Conservation (phyloP, 2,797 vertebrate genomes). For the Acridotheres tristis region DNA sequence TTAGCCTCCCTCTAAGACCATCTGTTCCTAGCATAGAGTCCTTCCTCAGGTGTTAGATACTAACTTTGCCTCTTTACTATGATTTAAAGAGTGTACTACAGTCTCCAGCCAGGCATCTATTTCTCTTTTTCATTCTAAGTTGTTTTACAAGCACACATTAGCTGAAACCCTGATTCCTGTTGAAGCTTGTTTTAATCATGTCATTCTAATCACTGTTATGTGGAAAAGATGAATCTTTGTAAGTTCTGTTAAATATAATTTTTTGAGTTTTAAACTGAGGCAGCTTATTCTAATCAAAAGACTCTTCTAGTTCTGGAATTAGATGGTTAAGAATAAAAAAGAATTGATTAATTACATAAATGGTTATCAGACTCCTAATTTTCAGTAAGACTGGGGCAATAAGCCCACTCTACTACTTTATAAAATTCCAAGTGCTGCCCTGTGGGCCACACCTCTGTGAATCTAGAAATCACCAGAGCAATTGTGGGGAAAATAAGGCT, state of each 20-base stretch:
- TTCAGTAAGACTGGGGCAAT: neutral
- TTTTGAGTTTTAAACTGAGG: neutral
- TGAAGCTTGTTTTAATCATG: neutral
- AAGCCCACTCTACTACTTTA: neutral
- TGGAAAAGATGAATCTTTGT: neutral
- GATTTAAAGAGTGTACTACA: neutral
- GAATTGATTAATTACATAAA: neutral
- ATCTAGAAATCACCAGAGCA: neutral
- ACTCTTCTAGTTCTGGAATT: neutral
- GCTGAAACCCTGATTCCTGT: neutral
- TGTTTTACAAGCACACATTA: neutral
- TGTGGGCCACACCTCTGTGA: neutral
- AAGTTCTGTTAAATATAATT: neutral
- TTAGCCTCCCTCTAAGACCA: conserved; percentile 62
- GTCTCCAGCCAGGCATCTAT: neutral
- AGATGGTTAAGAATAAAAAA: neutral
- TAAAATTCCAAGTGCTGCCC: neutral
- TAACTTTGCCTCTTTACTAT: neutral
- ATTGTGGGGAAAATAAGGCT: neutral
- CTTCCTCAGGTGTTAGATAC: conserved; percentile 22
- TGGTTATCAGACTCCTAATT: neutral
- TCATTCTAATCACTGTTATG: neutral
- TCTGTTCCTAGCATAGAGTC: conserved; percentile 43
- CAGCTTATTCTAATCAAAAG: neutral
- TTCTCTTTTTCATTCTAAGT: neutral